Evolutionary conservation across 2,888 invertebrate genomes (phyloP), one percentile per base, ranked within the genome.

Genomic region (Macrosoma leucophasiata): DNA sequence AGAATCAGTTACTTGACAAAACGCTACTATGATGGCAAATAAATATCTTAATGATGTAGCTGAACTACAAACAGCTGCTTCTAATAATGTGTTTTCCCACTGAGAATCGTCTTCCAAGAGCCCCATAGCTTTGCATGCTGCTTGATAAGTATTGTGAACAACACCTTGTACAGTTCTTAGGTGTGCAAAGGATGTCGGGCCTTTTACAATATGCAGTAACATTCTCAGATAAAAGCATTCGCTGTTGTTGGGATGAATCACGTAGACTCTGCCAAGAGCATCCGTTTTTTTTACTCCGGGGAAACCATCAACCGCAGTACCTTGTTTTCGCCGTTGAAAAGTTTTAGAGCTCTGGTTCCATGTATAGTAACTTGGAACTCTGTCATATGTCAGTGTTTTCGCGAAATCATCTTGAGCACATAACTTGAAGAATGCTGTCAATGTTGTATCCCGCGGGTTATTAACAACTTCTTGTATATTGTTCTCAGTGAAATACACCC

Each of bases 171-270:
- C 40, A 41, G 39, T 43, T 38, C 28, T 39, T 13, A 45, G 35
- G 34, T 45, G 33, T 39, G 40, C 29, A 52, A 62, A 63, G 17
- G 58, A 59, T 33, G 43, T 52, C 20, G 56, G 55, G 25, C 56
- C 59, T 27, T 40, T 43, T 27, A 62, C 49, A 32, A 46, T 10
- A 39, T 52, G 50, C 28, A 48, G 38, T 35, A 51, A 47, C 43
- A 52, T 39, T 33, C 43, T 39, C 26, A 52, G 20, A 36, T 46
- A 39, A 39, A 42, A 49, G 32, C 48, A 51, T 37, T 48, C 45
- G 13, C 37, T 36, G 30, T 45, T 43, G 27, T 38, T 45, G 13
- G 43, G 45, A 35, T 49, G 41, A 33, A 46, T 17, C 12, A 29
- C 31, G 27, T 52, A 52, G 15, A 46, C 46, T 33, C 50, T 39